Percentiles rank a stretch among this genome's conserved stretches.
Evolutionary conservation across 2,888 invertebrate species (phyloP).

Genomic region (Synergus japonicus): DNA sequence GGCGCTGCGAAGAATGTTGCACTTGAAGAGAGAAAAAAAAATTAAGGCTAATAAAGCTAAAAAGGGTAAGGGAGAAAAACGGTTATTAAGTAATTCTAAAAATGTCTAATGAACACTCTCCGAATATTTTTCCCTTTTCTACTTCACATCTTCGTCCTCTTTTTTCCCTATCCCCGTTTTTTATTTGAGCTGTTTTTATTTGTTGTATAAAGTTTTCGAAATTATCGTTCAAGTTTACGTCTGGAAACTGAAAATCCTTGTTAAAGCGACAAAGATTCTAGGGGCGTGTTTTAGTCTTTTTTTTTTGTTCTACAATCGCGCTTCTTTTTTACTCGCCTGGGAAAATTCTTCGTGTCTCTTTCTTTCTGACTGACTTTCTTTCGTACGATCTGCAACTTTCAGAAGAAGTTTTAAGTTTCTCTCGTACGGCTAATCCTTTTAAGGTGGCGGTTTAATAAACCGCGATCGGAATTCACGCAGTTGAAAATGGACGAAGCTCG

Average conservation of each 20-base stretch:
- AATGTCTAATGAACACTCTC: slow-evolving; percentile 10
- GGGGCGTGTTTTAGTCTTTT: not conserved
- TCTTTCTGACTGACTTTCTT: slow-evolving; percentile 7
- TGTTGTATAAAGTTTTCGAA: slow-evolving; percentile 19
- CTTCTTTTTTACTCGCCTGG: slow-evolving; percentile 17
- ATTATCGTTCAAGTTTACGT: slow-evolving; percentile 24
- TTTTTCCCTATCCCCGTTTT: not conserved
- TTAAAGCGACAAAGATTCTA: slow-evolving; percentile 16
- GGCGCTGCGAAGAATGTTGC: not conserved
- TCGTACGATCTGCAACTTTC: not conserved
- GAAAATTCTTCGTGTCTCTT: not conserved
- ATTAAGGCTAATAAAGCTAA: not conserved
- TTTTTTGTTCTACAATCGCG: not conserved
- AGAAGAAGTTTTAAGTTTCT: slow-evolving; percentile 41
- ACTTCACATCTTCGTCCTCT: not conserved
- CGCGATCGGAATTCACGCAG: slow-evolving; percentile 43
- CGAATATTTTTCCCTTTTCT: not conserved
- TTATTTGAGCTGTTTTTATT: slow-evolving; percentile 9
- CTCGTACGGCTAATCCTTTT: slow-evolving; percentile 26
- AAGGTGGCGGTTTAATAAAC: slow-evolving; percentile 39
- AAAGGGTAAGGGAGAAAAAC: not conserved
- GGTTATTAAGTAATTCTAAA: not conserved
- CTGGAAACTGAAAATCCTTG: not conserved
- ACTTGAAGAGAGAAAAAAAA: slow-evolving; percentile 10
- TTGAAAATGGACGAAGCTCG: slow-evolving; percentile 30